Conservation (phyloP, 2,888 invertebrate genomes). For the Saturnia pavonia region DNA sequence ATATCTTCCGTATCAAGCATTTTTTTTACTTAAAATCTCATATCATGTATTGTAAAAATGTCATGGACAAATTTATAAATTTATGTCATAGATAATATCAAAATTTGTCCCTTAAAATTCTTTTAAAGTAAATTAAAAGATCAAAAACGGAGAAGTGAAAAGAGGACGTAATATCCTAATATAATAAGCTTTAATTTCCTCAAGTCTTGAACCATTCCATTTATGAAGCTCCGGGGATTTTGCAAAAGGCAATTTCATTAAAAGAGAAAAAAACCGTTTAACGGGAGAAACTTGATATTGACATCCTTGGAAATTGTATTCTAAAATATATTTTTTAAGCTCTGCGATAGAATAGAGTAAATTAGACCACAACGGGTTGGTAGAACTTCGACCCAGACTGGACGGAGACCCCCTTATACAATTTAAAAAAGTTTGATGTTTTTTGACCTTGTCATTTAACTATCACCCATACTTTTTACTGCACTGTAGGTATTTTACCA, state of each 20-base stretch:
- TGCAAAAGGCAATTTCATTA: conserved; percentile 19
- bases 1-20: too few species aligned
- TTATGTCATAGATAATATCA: neutral
- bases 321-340: neutral
- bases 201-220: conserved; percentile 3
- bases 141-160: neutral
- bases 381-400: too few species aligned
- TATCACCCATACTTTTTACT: too few species aligned
- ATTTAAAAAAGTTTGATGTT: too few species aligned
- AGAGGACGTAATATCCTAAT: conserved; percentile 8
- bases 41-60: too few species aligned
- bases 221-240: conserved; percentile 12
- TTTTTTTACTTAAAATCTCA: too few species aligned
- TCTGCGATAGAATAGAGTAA: neutral
- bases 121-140: conserved; percentile 12
- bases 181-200: conserved; percentile 12
- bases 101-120: neutral
- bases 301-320: neutral
- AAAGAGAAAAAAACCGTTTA: conserved; percentile 8
- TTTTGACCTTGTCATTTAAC: too few species aligned
- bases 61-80: too few species aligned
- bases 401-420: too few species aligned
- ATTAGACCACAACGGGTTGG: too few species aligned
- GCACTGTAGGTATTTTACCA: too few species aligned
- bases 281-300: neutral